Evolutionary conservation across 2,797 vertebrate species (phyloP).

Genomic region (Pelochelys cantorii): DNA sequence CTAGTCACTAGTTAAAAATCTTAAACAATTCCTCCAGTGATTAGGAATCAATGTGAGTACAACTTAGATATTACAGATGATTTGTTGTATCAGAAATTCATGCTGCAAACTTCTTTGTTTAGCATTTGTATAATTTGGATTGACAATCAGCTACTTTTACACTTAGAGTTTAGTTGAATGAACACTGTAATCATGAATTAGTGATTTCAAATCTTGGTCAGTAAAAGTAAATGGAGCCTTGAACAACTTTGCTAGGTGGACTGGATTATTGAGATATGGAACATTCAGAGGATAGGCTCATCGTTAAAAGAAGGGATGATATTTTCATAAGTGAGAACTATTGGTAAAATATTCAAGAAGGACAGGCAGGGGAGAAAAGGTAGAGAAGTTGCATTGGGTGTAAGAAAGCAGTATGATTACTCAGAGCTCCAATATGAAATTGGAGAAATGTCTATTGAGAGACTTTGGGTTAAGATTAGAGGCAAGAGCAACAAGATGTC

Average conservation of each 20-base stretch:
- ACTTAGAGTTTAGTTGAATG: neutral
- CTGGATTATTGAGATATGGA: neutral
- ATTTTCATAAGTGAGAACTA: neutral
- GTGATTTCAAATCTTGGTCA: neutral
- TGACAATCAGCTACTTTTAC: neutral
- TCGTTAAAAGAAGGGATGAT: fast-evolving
- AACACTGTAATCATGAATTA: neutral
- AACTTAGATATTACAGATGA: conserved; percentile 33
- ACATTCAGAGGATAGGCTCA: neutral
- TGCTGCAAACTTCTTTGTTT: neutral
- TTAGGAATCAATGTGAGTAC: conserved; percentile 37
- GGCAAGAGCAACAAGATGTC: no score
- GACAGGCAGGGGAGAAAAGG: no score
- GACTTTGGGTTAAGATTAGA: no score
- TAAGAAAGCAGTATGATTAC: no score
- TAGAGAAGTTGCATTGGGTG: no score
- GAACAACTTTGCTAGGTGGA: neutral
- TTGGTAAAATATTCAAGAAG: no score
- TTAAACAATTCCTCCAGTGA: conserved; percentile 53
- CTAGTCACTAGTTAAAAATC: conserved; percentile 53
- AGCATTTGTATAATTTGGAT: conserved; percentile 13
- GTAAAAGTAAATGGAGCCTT: neutral
- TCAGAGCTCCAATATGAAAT: no score
- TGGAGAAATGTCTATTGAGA: no score
- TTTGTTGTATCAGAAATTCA: conserved; percentile 30